Percentiles rank a stretch among this genome's conserved stretches.
phyloP scores from a whole-genome alignment of 2,113 vertebrate species.

The Morone chrysops region DNA sequence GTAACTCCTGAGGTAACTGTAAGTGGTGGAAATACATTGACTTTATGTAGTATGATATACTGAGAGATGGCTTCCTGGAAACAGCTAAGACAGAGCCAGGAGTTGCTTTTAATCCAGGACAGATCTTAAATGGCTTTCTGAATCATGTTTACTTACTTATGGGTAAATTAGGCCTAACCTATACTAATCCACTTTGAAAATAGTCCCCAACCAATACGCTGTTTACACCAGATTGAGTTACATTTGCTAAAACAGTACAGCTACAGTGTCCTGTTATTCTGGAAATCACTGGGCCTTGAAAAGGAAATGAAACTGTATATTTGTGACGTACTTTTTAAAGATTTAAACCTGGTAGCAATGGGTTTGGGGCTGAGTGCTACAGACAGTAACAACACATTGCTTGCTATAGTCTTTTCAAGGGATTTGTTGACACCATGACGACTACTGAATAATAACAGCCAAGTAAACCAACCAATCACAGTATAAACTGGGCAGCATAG shows the following conservation, averaged over 20 bases:
- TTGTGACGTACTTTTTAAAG: no score
- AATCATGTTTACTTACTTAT: conserved; percentile 20
- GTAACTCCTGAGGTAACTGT: conserved; percentile 52
- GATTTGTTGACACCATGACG: no score
- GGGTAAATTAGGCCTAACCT: conserved; percentile 4
- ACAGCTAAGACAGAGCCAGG: conserved; percentile 25
- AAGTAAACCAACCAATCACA: background rate
- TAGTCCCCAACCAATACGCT: background rate
- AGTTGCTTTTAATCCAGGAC: conserved; percentile 28
- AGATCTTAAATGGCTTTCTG: conserved; percentile 3
- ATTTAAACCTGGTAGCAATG: no score
- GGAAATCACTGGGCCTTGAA: no score
- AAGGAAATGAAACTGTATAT: no score
- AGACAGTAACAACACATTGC: no score
- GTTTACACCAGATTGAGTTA: background rate
- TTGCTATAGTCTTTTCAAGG: no score
- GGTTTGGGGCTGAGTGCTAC: no score
- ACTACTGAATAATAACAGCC: background rate
- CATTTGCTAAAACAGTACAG: background rate
- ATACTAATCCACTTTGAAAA: background rate
- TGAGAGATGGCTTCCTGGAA: conserved; percentile 54
- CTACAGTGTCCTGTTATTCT: no score
- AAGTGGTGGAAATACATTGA: conserved; percentile 66
- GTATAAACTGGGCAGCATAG: background rate
- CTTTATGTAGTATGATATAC: conserved; percentile 43